phyloP scores from a whole-genome alignment of 1,140 invertebrate genomes.

The Vanessa tameamea region DNA sequence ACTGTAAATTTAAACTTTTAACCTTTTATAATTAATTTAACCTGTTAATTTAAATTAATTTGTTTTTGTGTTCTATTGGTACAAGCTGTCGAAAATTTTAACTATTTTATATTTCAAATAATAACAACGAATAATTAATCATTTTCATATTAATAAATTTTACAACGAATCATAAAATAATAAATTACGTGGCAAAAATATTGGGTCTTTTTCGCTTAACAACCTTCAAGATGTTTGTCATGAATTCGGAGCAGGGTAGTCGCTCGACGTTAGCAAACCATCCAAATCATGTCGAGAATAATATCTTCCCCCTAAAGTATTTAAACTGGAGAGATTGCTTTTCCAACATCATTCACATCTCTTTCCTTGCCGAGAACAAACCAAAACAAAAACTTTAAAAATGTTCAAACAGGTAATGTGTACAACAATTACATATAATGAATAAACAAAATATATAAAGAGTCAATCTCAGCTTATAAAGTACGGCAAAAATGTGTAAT shows the following conservation, averaged over 20 bases:
- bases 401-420: constrained; percentile 70
- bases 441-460: not conserved
- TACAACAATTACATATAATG: constrained; percentile 12
- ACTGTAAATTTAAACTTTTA: no score
- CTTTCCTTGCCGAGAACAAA: constrained; percentile 38
- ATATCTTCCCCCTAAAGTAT: constrained; percentile 55
- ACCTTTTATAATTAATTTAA: no score
- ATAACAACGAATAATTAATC: no score
- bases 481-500: not conserved
- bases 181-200: not conserved
- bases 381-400: constrained; percentile 47
- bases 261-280: constrained; percentile 56
- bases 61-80: no score
- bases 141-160: no score
- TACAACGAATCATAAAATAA: no score
- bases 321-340: constrained; percentile 48
- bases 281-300: constrained; percentile 53
- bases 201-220: constrained; percentile 44
- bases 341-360: constrained; percentile 54
- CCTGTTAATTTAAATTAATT: no score
- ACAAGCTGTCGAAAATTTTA: no score
- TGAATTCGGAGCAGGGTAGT: constrained; percentile 64
- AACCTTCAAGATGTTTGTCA: constrained; percentile 57
- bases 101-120: no score
- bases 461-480: not conserved